Conservation (phyloP, 2,113 vertebrate genomes). For the Anhinga anhinga region DNA sequence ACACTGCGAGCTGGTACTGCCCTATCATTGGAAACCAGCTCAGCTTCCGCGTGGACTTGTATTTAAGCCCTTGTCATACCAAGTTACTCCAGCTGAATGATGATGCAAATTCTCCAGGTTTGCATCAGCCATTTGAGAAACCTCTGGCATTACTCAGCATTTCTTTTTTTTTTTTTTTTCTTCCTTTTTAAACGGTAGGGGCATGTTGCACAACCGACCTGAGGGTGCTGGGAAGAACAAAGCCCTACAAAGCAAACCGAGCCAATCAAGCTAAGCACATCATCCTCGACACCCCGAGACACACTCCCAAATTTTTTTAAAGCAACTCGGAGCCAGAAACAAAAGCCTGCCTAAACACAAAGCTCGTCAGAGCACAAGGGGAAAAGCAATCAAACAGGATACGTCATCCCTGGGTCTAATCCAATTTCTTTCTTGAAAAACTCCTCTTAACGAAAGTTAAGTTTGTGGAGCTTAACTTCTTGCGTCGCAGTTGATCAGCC, state of each 20-base stretch:
- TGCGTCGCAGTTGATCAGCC: neutral
- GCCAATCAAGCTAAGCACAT: slow-evolving; percentile 35
- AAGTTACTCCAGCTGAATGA: slow-evolving; percentile 77
- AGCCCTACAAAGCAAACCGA: slow-evolving; percentile 22
- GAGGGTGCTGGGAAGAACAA: slow-evolving; percentile 66
- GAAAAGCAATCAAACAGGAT: slow-evolving; percentile 65
- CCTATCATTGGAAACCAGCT: slow-evolving; percentile 72
- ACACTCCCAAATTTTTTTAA: slow-evolving; percentile 45
- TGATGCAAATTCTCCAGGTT: slow-evolving; percentile 87
- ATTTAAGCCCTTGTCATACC: slow-evolving; percentile 79
- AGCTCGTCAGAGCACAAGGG: neutral
- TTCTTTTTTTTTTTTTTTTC: neutral
- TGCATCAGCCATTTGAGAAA: slow-evolving; percentile 81
- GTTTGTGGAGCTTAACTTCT: neutral
- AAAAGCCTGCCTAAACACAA: slow-evolving; percentile 55
- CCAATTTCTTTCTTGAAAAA: slow-evolving; percentile 8
- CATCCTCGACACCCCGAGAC: slow-evolving; percentile 29
- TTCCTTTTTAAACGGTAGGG: neutral
- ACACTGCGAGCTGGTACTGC: slow-evolving; percentile 23
- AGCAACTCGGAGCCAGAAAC: slow-evolving; percentile 29
- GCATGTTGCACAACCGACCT: slow-evolving; percentile 70
- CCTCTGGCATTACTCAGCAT: slow-evolving; percentile 79
- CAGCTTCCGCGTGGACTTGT: slow-evolving; percentile 76
- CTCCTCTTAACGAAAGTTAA: neutral
- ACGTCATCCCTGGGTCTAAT: slow-evolving; percentile 49